These are phyloP conservation scores for Eulemur mongoz DNA, from an alignment of 2,797 vertebrate species.

Conservation along the genomic window DNA sequence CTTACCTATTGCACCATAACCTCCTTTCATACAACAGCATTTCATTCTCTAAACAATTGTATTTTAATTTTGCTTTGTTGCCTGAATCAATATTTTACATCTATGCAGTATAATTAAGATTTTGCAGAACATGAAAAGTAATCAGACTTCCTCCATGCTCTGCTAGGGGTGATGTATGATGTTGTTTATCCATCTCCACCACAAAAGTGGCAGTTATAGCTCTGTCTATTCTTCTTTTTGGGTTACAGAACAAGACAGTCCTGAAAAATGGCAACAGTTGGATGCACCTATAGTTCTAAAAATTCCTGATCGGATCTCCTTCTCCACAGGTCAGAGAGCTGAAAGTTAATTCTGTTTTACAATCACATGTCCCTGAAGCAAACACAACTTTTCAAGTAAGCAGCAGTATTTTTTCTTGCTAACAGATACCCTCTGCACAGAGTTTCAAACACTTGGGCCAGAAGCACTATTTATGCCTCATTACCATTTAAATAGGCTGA, in stretches of 20 bases:
- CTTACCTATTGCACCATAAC: background rate
- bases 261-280: background rate
- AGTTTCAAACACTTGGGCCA: conserved; percentile 53
- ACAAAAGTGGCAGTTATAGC: background rate
- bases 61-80: conserved; percentile 37
- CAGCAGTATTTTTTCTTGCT: conserved; percentile 32
- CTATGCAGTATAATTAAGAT: background rate
- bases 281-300: background rate
- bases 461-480: conserved; percentile 64
- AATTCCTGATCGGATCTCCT: background rate
- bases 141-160: background rate
- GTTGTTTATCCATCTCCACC: background rate
- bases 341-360: conserved; percentile 50
- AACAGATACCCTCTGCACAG: conserved; percentile 19
- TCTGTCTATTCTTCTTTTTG: background rate
- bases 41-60: conserved; percentile 36
- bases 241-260: background rate
- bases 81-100: background rate
- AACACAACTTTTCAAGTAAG: conserved; percentile 40
- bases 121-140: background rate
- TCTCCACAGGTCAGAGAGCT: conserved; percentile 13
- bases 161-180: background rate
- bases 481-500: conserved; percentile 79
- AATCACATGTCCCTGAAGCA: background rate
- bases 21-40: background rate